phyloP scores from a whole-genome alignment of 1,140 invertebrate genomes.

The Drosophila bifasciata region DNA sequence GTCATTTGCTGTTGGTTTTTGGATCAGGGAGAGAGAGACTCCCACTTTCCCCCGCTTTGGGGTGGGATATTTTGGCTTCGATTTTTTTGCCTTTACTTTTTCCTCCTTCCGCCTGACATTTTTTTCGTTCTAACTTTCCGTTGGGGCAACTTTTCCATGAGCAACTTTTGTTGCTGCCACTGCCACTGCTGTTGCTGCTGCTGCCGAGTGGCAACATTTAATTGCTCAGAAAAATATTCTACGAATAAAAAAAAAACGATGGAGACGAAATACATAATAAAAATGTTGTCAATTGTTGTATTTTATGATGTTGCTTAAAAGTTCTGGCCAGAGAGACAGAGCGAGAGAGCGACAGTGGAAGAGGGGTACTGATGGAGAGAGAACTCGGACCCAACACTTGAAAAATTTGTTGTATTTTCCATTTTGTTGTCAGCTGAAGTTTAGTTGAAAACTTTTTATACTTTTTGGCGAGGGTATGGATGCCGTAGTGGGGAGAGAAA shows the following conservation, averaged over 20 bases:
- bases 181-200: constrained; percentile 5
- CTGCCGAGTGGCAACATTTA: constrained; percentile 78
- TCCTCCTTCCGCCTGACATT: constrained; percentile 50
- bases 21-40: constrained; percentile 1
- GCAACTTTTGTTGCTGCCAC: constrained; percentile 53
- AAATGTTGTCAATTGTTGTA: constrained; percentile 77
- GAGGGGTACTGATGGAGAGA: background rate
- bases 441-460: constrained; percentile 49
- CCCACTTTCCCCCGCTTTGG: constrained; percentile 3
- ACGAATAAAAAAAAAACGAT: constrained; percentile 40
- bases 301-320: constrained; percentile 69
- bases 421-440: constrained; percentile 61
- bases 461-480: constrained; percentile 31
- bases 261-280: constrained; percentile 43
- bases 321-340: background rate
- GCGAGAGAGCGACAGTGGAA: constrained; percentile 9
- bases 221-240: constrained; percentile 80
- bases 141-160: constrained; percentile 63
- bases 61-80: constrained; percentile 44
- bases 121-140: constrained; percentile 61
- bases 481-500: too few species aligned
- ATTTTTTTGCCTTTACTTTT: constrained; percentile 38
- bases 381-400: constrained; percentile 47
- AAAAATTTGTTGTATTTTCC: constrained; percentile 60
- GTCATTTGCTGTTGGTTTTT: constrained; percentile 48